These are phyloP conservation scores for Phania funesta DNA, from an alignment of 2,888 invertebrate species.

Conservation along the genomic window DNA sequence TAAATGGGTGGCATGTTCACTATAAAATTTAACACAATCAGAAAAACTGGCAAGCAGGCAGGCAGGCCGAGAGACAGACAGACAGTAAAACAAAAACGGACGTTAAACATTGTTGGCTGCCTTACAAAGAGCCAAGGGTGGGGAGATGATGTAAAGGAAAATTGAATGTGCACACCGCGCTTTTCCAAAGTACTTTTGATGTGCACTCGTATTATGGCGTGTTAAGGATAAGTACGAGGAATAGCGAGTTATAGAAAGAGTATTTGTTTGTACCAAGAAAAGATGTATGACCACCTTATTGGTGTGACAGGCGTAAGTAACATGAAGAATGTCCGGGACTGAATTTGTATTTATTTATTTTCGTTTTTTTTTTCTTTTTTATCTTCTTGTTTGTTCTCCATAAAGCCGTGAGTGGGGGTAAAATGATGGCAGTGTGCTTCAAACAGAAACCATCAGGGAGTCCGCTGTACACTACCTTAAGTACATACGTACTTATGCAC, in stretches of 20 bases:
- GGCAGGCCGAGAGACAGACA: neutral
- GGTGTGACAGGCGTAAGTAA: slow-evolving; percentile 71
- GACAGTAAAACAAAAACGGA: slow-evolving; percentile 31
- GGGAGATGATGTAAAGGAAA: slow-evolving; percentile 37
- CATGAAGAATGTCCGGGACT: slow-evolving; percentile 53
- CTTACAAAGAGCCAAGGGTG: slow-evolving; percentile 16
- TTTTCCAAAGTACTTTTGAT: slow-evolving; percentile 35
- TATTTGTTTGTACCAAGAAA: slow-evolving; percentile 37
- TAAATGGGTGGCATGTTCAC: slow-evolving; percentile 79
- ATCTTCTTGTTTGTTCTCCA: too few relatives aligned
- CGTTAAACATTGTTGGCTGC: slow-evolving; percentile 34
- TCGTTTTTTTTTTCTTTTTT: neutral
- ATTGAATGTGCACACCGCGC: slow-evolving; percentile 43
- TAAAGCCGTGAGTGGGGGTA: slow-evolving; percentile 2
- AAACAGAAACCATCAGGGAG: slow-evolving; percentile 53
- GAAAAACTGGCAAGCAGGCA: slow-evolving; percentile 16
- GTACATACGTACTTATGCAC: neutral
- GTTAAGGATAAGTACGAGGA: slow-evolving; percentile 8
- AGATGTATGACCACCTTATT: slow-evolving; percentile 69
- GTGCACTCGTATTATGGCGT: neutral
- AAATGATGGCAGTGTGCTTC: slow-evolving; percentile 33
- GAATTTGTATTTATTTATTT: slow-evolving; percentile 58
- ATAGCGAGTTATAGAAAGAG: slow-evolving; percentile 13
- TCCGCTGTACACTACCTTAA: slow-evolving; percentile 19
- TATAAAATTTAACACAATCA: slow-evolving; percentile 71